Evolutionary conservation across 92 coral and sea anemone species (phyloP), one percentile per base, ranked within the genome.

Genomic region (Galaxea fascicularis): DNA sequence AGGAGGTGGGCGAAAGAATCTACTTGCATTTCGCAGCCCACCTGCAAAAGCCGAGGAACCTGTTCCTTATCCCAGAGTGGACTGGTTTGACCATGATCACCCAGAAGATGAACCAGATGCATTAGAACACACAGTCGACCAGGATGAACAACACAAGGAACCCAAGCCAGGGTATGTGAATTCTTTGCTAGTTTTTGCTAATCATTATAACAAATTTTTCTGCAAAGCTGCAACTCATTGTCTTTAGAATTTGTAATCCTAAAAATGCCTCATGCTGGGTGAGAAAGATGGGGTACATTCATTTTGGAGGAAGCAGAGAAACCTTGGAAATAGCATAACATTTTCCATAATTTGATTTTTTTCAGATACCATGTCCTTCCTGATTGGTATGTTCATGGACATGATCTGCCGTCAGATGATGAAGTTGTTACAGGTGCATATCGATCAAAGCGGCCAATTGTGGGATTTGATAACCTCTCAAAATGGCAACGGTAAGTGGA

Each of bases 11-110:
- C 76, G 98, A 60, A 90, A 85, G 58, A 89, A 93, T 56, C 89
- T 97, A 25, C 72, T 97, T 69, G 20, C 94, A 15, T 97, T 89
- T 65, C 92, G 77, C 70, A 90, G 87, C 7, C 93, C 95, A 22
- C 90, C 92, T 6, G 47, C 49, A 31, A 84, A 82, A 54, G 70
- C 88, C 7, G 83, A 84, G 0, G 95, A 92, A 47, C 90, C 95
- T 44, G 91, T 89, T 12, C 56, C 88, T 9, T 97, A 97, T 71
- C 99, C 99, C 28, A 88, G 99, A 49, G 99, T 93, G 17, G 99
- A 97, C 7, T 97, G 99, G 99, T 94, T 97, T 89, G 99, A 97
- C 69, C 98, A 96, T 65, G 89, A 90, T 35, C 91, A 89, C 35
- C 89, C 91, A 14, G 95, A 87, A n/a, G 80, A 86, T 4, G 76